phyloP scores from a whole-genome alignment of 2,113 vertebrate species.

The Entelurus aequoreus region DNA sequence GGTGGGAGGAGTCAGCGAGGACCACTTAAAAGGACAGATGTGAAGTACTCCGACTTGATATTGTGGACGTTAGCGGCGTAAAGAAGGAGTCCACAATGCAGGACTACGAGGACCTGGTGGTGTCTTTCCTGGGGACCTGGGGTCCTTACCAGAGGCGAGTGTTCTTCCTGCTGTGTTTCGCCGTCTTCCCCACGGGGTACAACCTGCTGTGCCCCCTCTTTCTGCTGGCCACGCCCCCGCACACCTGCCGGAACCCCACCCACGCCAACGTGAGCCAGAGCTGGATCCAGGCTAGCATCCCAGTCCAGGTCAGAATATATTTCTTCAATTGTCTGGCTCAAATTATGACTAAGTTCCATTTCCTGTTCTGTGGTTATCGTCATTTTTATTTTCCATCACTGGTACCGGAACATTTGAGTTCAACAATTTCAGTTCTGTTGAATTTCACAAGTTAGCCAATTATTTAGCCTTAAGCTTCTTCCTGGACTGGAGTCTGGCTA shows the following conservation, averaged over 20 bases:
- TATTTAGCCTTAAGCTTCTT: neutral
- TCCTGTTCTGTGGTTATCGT: too few relatives aligned
- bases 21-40: too few relatives aligned
- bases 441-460: neutral
- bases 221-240: slow-evolving; percentile 37
- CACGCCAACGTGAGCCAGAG: slow-evolving; percentile 46
- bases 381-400: too few relatives aligned
- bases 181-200: slow-evolving; percentile 29
- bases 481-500: neutral
- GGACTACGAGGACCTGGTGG: slow-evolving; percentile 37
- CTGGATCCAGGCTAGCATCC: slow-evolving; percentile 45
- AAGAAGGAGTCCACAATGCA: slow-evolving; percentile 25
- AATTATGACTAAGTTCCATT: neutral
- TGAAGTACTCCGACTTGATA: too few relatives aligned
- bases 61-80: too few relatives aligned
- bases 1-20: too few relatives aligned
- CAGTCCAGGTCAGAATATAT: slow-evolving; percentile 37
- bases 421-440: neutral
- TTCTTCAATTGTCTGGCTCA: neutral
- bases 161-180: slow-evolving; percentile 30
- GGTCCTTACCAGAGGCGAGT: slow-evolving; percentile 45
- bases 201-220: slow-evolving; percentile 40
- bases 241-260: slow-evolving; percentile 37
- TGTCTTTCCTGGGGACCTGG: slow-evolving; percentile 44
- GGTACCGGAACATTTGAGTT: too few relatives aligned